These are phyloP conservation scores for Micoletzkya japonica DNA, from an alignment of 2,888 invertebrate species.

Conservation along the genomic window DNA sequence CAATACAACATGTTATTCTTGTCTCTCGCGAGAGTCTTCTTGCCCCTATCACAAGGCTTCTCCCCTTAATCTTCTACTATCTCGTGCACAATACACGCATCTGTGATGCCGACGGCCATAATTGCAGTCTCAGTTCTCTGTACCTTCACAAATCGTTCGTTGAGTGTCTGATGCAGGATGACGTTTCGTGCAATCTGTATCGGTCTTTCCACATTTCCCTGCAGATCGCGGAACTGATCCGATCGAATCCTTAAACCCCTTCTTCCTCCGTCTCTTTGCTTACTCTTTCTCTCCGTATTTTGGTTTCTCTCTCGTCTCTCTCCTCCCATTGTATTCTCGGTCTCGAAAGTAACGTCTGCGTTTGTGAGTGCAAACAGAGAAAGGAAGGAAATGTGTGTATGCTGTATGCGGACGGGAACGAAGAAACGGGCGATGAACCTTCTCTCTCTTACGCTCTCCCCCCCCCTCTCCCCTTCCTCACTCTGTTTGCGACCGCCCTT, in stretches of 20 bases:
- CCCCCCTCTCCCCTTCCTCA: too few relatives aligned
- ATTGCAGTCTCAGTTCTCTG: conserved; percentile 63
- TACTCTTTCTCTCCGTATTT: not conserved
- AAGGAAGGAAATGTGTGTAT: too few relatives aligned
- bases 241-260: conserved; percentile 14
- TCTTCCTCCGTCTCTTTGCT: not conserved
- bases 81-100: not conserved
- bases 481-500: too few relatives aligned
- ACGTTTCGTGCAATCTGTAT: conserved; percentile 75
- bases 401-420: too few relatives aligned
- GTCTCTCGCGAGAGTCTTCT: too few relatives aligned
- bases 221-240: conserved; percentile 73
- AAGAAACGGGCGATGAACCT: too few relatives aligned
- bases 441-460: too few relatives aligned
- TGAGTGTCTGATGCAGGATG: conserved; percentile 77
- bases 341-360: too few relatives aligned
- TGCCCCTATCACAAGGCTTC: too few relatives aligned
- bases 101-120: not conserved
- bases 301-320: not conserved
- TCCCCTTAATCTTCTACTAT: not conserved
- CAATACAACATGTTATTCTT: not conserved
- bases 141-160: conserved; percentile 82
- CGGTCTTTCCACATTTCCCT: conserved; percentile 74
- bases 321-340: not conserved
- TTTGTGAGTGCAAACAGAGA: too few relatives aligned